Conservation (phyloP, 2,888 invertebrate species). For the Protonemura montana region DNA sequence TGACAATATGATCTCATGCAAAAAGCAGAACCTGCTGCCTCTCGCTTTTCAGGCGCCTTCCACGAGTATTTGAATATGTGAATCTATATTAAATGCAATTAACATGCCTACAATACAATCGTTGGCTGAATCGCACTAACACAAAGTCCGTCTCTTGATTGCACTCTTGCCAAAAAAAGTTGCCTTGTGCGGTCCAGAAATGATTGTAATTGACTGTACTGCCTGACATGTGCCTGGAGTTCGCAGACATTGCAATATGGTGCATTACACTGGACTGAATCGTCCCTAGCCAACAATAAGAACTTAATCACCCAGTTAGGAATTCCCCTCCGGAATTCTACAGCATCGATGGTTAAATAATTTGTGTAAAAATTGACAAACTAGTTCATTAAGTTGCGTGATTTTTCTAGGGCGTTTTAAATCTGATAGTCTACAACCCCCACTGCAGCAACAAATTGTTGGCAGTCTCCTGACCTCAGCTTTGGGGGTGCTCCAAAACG, state of each 20-base stretch:
- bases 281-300: background rate
- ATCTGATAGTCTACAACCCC: background rate
- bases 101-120: background rate
- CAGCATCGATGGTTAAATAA: background rate
- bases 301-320: background rate
- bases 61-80: background rate
- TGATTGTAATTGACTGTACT: background rate
- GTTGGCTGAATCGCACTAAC: background rate
- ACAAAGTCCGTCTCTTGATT: background rate
- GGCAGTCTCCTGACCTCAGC: background rate
- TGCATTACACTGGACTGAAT: background rate
- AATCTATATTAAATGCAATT: background rate
- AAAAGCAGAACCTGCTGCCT: background rate
- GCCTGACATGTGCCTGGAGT: background rate
- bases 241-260: background rate
- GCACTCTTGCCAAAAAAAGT: background rate
- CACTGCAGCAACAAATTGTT: background rate
- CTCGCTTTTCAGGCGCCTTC: background rate
- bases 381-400: background rate
- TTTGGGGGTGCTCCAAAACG: background rate
- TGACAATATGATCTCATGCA: conserved; percentile 4
- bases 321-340: background rate
- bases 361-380: too few species aligned
- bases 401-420: background rate
- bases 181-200: background rate